Percentiles rank a stretch among this genome's conserved stretches.
Evolutionary conservation across 2,888 invertebrate species (phyloP).

Genomic region (Tetragonisca angustula): DNA sequence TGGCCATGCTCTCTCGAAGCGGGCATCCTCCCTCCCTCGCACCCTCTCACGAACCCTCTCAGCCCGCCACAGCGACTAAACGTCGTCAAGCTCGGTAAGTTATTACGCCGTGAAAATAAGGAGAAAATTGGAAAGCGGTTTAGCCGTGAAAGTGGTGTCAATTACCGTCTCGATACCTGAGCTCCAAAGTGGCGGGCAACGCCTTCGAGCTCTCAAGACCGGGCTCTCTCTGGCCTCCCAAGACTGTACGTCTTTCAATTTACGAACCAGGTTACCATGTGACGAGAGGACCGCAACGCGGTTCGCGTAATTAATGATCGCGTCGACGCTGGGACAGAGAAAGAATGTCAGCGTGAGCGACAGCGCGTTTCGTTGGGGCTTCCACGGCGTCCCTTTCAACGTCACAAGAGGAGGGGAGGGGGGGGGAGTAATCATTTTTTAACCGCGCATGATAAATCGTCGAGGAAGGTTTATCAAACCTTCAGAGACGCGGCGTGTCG

Average conservation of each 20-base stretch:
- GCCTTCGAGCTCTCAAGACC: neutral
- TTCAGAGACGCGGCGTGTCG: neutral
- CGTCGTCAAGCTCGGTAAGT: constrained; percentile 62
- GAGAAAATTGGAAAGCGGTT: constrained; percentile 73
- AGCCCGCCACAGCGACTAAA: constrained; percentile 36
- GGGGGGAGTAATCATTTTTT: neutral
- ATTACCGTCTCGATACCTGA: constrained; percentile 61
- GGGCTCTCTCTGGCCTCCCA: too few relatives aligned
- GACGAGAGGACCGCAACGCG: constrained; percentile 3
- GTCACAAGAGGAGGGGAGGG: too few relatives aligned
- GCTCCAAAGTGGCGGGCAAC: neutral
- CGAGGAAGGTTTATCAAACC: neutral
- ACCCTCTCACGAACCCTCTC: constrained; percentile 6
- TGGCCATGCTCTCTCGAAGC: constrained; percentile 26
- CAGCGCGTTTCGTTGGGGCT: neutral
- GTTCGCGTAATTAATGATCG: constrained; percentile 11
- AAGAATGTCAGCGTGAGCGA: neutral
- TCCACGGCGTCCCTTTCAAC: neutral
- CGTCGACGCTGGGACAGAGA: neutral
- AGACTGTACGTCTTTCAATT: constrained; percentile 12
- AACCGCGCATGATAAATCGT: constrained; percentile 6
- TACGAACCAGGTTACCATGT: constrained; percentile 26
- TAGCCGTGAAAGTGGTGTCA: constrained; percentile 70
- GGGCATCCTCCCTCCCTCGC: constrained; percentile 5
- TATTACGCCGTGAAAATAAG: constrained; percentile 73